phyloP scores from a whole-genome alignment of 2,113 vertebrate genomes.

The Catharus bicknelli region DNA sequence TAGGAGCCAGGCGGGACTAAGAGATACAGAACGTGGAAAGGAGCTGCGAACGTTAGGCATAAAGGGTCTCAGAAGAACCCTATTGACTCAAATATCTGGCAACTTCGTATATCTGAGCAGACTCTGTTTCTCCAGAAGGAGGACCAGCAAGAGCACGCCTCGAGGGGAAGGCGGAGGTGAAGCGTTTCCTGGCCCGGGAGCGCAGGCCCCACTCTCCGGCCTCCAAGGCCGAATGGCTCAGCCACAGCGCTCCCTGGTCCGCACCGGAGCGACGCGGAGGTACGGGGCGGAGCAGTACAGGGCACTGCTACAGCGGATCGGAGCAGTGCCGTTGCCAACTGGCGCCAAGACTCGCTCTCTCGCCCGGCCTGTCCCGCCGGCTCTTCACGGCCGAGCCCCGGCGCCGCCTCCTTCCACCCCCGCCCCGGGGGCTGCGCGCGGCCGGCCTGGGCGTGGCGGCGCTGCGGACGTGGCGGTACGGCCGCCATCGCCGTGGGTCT shows the following conservation, averaged over 20 bases:
- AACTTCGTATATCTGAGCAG: background rate
- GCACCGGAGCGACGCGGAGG: background rate
- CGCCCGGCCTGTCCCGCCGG: too few species aligned
- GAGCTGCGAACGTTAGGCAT: background rate
- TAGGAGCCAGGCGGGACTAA: fast-evolving
- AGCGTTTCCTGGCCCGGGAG: background rate
- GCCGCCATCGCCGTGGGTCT: background rate
- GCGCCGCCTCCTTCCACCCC: background rate
- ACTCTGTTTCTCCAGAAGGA: background rate
- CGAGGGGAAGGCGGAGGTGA: fast-evolving
- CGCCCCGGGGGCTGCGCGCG: background rate
- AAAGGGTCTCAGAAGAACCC: fast-evolving
- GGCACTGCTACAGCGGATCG: fast-evolving
- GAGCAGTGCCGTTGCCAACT: fast-evolving
- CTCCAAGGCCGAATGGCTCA: background rate
- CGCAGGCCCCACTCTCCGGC: background rate
- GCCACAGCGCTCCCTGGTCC: background rate
- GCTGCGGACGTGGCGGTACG: background rate
- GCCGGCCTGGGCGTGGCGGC: background rate
- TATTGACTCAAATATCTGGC: fast-evolving
- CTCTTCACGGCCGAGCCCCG: too few species aligned
- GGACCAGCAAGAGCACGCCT: too few species aligned
- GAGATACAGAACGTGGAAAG: fast-evolving
- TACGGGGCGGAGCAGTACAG: fast-evolving
- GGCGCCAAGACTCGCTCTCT: fast-evolving